Conservation (phyloP, 1,140 invertebrate species). For the Bombus turneri region DNA sequence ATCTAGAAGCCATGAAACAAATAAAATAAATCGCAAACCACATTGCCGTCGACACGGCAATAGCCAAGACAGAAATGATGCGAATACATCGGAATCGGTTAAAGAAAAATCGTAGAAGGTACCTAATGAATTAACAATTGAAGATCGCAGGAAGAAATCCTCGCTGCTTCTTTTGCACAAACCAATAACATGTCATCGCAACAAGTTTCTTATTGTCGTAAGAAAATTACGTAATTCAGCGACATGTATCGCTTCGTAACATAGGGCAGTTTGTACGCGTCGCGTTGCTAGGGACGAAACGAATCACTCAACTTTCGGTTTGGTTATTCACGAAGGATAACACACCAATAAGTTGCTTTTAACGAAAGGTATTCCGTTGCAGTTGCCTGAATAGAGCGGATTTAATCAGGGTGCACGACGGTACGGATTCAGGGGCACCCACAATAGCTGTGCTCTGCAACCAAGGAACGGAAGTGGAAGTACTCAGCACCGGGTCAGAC, state of each 20-base stretch:
- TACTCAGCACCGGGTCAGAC: slow-evolving; percentile 90
- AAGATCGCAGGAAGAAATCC: too few species aligned
- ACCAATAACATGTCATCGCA: not conserved
- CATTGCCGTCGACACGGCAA: not conserved
- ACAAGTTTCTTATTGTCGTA: not conserved
- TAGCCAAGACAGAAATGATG: too few species aligned
- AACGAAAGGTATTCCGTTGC: slow-evolving; percentile 78
- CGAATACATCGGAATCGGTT: too few species aligned
- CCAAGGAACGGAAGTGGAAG: slow-evolving; percentile 88
- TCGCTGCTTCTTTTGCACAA: not conserved
- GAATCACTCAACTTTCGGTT: not conserved
- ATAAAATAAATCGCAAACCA: not conserved
- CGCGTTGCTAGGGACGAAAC: not conserved
- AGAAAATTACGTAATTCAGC: not conserved
- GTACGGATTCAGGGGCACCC: slow-evolving; percentile 85
- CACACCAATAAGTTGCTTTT: slow-evolving; percentile 63
- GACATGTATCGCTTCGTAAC: not conserved
- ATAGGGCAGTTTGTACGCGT: not conserved
- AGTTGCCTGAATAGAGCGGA: slow-evolving; percentile 92
- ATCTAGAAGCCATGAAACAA: not conserved
- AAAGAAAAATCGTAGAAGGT: too few species aligned
- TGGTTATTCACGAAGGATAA: slow-evolving; percentile 16
- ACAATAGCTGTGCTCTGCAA: slow-evolving; percentile 92
- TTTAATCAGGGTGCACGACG: slow-evolving; percentile 91
- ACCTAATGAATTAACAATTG: too few species aligned